These are phyloP conservation scores for Muscina levida DNA, from an alignment of 2,888 invertebrate genomes.

Conservation along the genomic window DNA sequence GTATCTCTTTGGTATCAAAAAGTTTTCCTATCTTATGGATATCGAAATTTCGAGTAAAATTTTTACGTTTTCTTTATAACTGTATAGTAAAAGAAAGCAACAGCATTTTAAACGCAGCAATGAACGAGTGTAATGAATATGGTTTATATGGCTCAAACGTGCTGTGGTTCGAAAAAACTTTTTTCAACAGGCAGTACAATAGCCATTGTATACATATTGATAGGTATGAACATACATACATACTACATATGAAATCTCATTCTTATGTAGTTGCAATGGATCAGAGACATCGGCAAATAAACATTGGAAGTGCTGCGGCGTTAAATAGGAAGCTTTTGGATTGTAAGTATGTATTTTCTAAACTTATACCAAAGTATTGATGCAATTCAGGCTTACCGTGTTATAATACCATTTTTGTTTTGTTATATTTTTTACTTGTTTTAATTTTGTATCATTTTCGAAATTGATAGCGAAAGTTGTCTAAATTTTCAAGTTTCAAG, in stretches of 20 bases:
- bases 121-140: slow-evolving; percentile 40
- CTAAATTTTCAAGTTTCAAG: no score
- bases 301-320: no score
- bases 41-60: slow-evolving; percentile 18
- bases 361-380: no score
- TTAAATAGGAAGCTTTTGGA: no score
- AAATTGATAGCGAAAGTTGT: no score
- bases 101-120: neutral
- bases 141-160: slow-evolving; percentile 49
- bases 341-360: no score
- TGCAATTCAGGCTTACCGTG: no score
- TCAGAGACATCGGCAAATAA: no score
- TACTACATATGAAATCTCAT: no score
- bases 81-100: neutral
- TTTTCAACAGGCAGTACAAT: neutral
- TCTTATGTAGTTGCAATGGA: neutral
- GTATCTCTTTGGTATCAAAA: neutral
- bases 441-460: no score
- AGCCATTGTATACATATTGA: neutral
- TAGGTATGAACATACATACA: neutral
- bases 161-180: slow-evolving; percentile 28
- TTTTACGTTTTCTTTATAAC: slow-evolving; percentile 9
- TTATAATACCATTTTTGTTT: slow-evolving; percentile 12
- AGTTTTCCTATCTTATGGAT: neutral
- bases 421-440: neutral